Base-by-base conservation (phyloP, 2,113 vertebrate genomes). In the Aphelocoma coerulescens region DNA sequence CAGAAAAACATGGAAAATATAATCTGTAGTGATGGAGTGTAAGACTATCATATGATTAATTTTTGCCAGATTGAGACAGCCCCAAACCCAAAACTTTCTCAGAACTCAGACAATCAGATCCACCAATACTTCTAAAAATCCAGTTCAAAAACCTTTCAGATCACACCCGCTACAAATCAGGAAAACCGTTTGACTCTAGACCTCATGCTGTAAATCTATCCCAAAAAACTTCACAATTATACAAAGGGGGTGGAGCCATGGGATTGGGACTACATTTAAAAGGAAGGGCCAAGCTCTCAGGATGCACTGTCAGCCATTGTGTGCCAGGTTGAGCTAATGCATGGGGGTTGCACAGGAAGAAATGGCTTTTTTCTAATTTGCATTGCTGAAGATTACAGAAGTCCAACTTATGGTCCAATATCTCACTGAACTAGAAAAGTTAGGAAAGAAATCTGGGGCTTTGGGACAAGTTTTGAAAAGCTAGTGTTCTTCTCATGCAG, bases 201-300 rank as follows among this genome's bases (percentile, higher is more conserved):
- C 4, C 17, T 72, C 22, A 7, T 57, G 18, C 16, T 44, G 19
- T 14, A 85, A 88, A 41, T 27, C 13, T 22, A 33, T 30, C 15
- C 33, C 7, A 2, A 51, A 93, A 88, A 63, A 37, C 7, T 46
- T 79, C 21, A 55, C 23, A 35, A 4, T 58, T 85, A 4, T 54
- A 39, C 17, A 20, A 55, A 72, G 16, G 44, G 23, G 2, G 4
- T 75, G 48, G 37, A 54, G 63, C 8, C 6, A 5, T 3, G 8
- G 32, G 30, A 21, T 35, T 0, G 0, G 39, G 43, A 71, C 46
- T 23, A 59, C 0, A 1, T 35, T 78, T 51, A 58, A 68, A 79
- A 80, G 18, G 52, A 78, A 72, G 8, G 32, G 4, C 21, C 0
- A 0, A 44, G 7, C 8, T 75, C 54, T 67, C 0, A 0, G 26